phyloP scores from a whole-genome alignment of 2,888 invertebrate species.

The Drymonia ruficornis region DNA sequence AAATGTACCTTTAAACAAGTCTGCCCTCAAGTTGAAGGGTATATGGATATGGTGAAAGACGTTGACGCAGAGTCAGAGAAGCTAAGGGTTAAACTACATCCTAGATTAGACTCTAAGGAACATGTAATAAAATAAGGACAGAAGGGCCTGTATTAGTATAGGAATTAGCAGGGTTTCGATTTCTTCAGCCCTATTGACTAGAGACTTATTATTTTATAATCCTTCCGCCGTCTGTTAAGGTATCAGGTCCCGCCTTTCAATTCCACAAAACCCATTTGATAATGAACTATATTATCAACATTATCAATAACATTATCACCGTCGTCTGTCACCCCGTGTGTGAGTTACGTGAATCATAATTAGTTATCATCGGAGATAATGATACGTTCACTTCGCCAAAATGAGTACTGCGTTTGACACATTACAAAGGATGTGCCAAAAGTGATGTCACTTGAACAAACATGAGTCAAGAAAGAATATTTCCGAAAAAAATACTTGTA shows the following conservation, averaged over 20 bases:
- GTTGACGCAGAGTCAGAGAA: too few relatives aligned
- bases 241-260: slow-evolving; percentile 17
- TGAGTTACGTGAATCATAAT: slow-evolving; percentile 39
- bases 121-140: too few relatives aligned
- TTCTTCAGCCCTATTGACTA: too few relatives aligned
- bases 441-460: slow-evolving; percentile 46
- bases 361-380: slow-evolving; percentile 36
- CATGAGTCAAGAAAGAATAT: slow-evolving; percentile 37
- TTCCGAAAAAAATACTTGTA: slow-evolving; percentile 27
- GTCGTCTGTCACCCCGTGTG: slow-evolving; percentile 29
- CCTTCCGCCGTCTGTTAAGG: background rate
- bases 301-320: slow-evolving; percentile 30
- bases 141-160: too few relatives aligned
- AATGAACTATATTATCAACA: slow-evolving; percentile 28
- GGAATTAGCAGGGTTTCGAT: too few relatives aligned
- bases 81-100: too few relatives aligned
- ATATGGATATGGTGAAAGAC: too few relatives aligned
- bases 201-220: background rate
- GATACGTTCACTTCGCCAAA: slow-evolving; percentile 36
- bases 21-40: too few relatives aligned
- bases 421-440: slow-evolving; percentile 35
- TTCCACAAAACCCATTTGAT: slow-evolving; percentile 15
- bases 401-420: slow-evolving; percentile 37
- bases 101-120: too few relatives aligned
- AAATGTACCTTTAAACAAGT: background rate